Conservation (phyloP, 1,140 invertebrate species). For the Brachionus manjavacas region DNA sequence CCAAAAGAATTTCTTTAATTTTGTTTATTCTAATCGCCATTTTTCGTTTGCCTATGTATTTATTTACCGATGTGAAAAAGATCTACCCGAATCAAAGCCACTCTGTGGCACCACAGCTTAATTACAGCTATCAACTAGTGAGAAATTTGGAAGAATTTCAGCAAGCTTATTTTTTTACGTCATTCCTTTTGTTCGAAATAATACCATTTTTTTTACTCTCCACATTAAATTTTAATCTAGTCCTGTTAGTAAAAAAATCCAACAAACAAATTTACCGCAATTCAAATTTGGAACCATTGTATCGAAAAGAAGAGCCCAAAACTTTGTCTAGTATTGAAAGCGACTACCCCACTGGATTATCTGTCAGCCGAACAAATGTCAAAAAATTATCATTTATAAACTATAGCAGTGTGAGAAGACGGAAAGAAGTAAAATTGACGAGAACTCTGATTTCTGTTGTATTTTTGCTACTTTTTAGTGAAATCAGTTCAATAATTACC, state of each 20-base stretch:
- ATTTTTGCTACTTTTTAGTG: conserved; percentile 43
- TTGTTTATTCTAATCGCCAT: neutral
- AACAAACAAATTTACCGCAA: conserved; percentile 10
- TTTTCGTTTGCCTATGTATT: conserved; percentile 21
- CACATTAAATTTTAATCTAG: conserved; percentile 31
- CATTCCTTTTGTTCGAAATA: conserved; percentile 33
- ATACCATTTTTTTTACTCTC: conserved; percentile 33
- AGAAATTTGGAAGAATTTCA: conserved; percentile 5
- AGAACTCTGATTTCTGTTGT: conserved; percentile 44
- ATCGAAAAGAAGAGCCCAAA: neutral
- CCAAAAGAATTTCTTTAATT: neutral
- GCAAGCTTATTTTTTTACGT: neutral
- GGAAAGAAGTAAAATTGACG: conserved; percentile 43
- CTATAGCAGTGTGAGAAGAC: neutral
- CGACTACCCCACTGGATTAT: neutral
- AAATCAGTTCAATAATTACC: conserved; percentile 42
- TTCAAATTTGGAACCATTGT: neutral
- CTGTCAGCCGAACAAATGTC: neutral
- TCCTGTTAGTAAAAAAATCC: conserved; percentile 22
- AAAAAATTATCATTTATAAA: neutral
- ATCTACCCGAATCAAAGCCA: neutral
- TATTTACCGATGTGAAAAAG: conserved; percentile 26
- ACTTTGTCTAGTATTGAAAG: neutral
- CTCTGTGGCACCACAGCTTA: no score
- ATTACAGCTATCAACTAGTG: neutral